Evolutionary conservation across 2,113 vertebrate species (phyloP).

Genomic region (Dromiciops gliroides): DNA sequence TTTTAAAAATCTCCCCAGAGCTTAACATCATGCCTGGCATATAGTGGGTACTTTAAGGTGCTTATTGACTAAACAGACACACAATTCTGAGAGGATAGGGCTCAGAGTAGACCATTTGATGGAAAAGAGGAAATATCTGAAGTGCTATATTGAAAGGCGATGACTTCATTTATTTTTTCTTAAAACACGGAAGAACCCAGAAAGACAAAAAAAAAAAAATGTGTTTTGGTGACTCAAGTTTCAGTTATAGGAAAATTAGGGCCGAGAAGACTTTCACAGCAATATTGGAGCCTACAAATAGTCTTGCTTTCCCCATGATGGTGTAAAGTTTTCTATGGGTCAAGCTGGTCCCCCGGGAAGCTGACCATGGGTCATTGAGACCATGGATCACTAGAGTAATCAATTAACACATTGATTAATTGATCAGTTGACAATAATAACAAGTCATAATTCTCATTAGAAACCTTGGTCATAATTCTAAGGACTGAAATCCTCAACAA

Average conservation of each 20-base stretch:
- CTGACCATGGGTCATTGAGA: background rate
- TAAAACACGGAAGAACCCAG: slow-evolving; percentile 70
- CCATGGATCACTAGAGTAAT: background rate
- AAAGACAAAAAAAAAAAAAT: slow-evolving; percentile 74
- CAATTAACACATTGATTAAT: background rate
- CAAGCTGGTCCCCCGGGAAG: background rate
- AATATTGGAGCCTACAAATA: slow-evolving; percentile 1
- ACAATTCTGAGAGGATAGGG: background rate
- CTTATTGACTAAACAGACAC: background rate
- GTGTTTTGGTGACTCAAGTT: slow-evolving; percentile 78
- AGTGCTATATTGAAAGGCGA: background rate
- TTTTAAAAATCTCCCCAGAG: too few relatives aligned
- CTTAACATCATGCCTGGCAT: too few relatives aligned
- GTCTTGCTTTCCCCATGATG: background rate
- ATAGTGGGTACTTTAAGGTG: background rate
- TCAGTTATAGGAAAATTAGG: background rate
- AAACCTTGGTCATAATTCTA: background rate
- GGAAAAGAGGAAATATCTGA: background rate
- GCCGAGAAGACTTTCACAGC: slow-evolving; percentile 18
- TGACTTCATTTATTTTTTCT: slow-evolving; percentile 64
- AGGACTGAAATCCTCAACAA: background rate
- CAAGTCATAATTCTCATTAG: background rate
- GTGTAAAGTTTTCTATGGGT: rapidly evolving
- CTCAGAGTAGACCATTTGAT: rapidly evolving
- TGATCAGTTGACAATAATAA: background rate